Evolutionary conservation across 2,113 vertebrate species (phyloP).

Genomic region (Bubo blakistoni): DNA sequence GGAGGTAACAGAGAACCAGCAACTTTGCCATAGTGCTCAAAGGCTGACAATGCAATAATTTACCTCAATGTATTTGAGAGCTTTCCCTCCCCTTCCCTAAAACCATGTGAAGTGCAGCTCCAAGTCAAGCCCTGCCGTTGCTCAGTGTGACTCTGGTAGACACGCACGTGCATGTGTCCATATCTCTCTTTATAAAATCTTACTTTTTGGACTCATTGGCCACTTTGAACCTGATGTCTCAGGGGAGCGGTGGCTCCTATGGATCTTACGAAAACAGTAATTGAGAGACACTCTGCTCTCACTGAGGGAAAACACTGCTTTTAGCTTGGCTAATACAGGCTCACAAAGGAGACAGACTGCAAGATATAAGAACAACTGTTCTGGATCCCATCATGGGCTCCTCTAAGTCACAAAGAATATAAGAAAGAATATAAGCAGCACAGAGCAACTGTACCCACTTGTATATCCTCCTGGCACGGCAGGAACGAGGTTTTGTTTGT

Average conservation of each 20-base stretch:
- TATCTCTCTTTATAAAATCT: background rate
- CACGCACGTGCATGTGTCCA: accelerated
- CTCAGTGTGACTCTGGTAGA: background rate
- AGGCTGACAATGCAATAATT: background rate
- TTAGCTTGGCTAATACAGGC: background rate
- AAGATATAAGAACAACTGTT: background rate
- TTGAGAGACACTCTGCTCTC: background rate
- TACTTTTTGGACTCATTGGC: background rate
- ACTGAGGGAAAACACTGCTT: background rate
- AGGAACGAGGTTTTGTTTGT: background rate
- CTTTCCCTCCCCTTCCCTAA: background rate
- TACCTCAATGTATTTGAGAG: background rate
- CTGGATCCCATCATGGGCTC: background rate
- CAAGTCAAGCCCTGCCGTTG: background rate
- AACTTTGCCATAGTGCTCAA: background rate
- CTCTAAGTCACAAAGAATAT: background rate
- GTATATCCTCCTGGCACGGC: background rate
- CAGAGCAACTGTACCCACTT: background rate
- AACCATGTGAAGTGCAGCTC: background rate
- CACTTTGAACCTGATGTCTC: background rate
- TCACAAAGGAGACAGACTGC: background rate
- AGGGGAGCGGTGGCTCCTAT: background rate
- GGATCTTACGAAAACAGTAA: background rate
- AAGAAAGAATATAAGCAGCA: background rate
- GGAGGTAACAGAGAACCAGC: background rate